phyloP scores from a whole-genome alignment of 2,113 vertebrate genomes.

The Nasalis larvatus region DNA sequence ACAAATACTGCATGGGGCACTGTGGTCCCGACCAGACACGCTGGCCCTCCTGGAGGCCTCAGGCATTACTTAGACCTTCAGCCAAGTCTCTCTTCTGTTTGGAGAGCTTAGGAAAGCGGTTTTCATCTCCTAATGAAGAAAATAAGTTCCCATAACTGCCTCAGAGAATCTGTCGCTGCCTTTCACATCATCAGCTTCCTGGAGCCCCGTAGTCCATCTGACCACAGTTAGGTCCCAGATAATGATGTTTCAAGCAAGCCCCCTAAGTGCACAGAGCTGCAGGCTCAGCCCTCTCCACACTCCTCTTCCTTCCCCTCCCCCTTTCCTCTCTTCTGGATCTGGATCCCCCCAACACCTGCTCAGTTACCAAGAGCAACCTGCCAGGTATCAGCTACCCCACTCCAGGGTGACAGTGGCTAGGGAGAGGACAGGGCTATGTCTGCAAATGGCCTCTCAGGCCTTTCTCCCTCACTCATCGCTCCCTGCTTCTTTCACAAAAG shows the following conservation, averaged over 20 bases:
- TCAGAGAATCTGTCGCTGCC: neutral
- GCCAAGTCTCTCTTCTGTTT: neutral
- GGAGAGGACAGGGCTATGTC: rapidly evolving
- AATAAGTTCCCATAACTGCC: neutral
- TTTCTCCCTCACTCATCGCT: neutral
- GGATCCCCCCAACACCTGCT: rapidly evolving
- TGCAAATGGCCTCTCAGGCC: too few relatives aligned
- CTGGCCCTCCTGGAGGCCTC: neutral
- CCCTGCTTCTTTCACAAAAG: neutral
- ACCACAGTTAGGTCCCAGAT: neutral
- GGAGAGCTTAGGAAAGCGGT: neutral
- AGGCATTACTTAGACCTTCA: rapidly evolving
- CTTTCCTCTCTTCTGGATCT: neutral
- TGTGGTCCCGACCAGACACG: rapidly evolving
- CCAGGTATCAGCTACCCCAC: neutral
- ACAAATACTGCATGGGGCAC: neutral
- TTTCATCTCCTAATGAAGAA: neutral
- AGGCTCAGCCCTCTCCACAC: neutral
- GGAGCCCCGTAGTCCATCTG: neutral
- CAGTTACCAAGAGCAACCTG: neutral
- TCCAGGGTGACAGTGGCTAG: rapidly evolving
- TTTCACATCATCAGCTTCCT: neutral
- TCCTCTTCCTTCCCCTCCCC: rapidly evolving
- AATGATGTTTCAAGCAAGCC: neutral
- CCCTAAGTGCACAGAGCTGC: neutral